A percentile compares a stretch with the other conserved stretches of the same genome.
phyloP scores from a whole-genome alignment of 2,797 vertebrate genomes.

The Amblyopsis hoosieri region DNA sequence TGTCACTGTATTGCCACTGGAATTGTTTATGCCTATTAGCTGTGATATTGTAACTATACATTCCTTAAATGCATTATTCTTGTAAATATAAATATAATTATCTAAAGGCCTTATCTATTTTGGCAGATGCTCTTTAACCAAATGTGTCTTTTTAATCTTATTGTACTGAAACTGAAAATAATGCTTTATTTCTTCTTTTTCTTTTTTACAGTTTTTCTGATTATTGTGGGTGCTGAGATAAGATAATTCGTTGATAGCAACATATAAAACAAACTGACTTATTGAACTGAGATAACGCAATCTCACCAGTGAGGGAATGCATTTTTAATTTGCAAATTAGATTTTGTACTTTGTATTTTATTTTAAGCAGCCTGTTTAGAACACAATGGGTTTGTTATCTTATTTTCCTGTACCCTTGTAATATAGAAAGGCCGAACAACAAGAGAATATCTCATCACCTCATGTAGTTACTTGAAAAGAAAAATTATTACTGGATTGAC shows the following conservation, averaged over 20 bases:
- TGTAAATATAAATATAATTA: conserved; percentile 45
- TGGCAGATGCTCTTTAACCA: conserved; percentile 8
- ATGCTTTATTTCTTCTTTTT: conserved; percentile 4
- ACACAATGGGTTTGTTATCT: conserved; percentile 13
- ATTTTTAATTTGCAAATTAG: conserved; percentile 1
- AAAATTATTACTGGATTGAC: conserved; percentile 28
- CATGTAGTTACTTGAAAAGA: conserved; percentile 66
- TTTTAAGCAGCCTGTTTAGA: conserved; percentile 11
- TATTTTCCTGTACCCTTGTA: conserved; percentile 17
- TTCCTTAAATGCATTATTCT: conserved; percentile 39
- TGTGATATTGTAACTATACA: conserved; percentile 44
- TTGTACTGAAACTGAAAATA: conserved; percentile 5
- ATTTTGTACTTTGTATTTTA: conserved; percentile 6
- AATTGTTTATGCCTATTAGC: conserved; percentile 61
- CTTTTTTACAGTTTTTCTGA: conserved; percentile 5
- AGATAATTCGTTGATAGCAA: background rate
- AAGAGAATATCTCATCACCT: conserved; percentile 13
- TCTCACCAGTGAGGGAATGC: background rate
- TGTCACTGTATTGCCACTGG: conserved; percentile 46
- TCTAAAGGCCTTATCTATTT: conserved; percentile 30
- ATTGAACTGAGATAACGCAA: background rate
- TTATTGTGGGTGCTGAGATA: background rate
- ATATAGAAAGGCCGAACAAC: conserved; percentile 19
- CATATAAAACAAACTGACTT: background rate
- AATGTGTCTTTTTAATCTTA: conserved; percentile 14